Conservation (phyloP, 2,113 vertebrate species). For the Phycodurus eques region DNA sequence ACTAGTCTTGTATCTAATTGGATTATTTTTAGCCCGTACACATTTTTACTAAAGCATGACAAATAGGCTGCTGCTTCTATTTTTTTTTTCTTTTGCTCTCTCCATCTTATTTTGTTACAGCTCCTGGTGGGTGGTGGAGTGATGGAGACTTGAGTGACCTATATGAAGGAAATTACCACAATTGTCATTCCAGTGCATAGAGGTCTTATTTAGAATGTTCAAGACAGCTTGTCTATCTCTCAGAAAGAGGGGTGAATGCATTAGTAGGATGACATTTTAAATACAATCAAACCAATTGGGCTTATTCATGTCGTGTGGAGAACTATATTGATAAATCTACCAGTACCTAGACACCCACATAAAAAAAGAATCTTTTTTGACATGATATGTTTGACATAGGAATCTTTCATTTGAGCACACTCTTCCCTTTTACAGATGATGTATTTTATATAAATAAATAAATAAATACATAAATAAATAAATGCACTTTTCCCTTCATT, state of each 20-base stretch:
- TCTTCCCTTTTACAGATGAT: constrained; percentile 68
- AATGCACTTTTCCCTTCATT: constrained; percentile 77
- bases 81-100: constrained; percentile 26
- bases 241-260: constrained; percentile 28
- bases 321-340: constrained; percentile 10
- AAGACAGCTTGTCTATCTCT: constrained; percentile 26
- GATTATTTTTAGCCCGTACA: constrained; percentile 44
- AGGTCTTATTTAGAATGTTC: constrained; percentile 36
- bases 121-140: constrained; percentile 40
- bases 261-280: constrained; percentile 43
- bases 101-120: constrained; percentile 24
- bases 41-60: constrained; percentile 24
- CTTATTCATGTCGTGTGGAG: neutral
- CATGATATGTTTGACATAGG: constrained; percentile 5
- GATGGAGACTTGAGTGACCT: constrained; percentile 44
- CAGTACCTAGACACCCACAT: constrained; percentile 20
- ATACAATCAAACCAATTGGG: constrained; percentile 22
- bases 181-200: constrained; percentile 27
- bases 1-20: constrained; percentile 64
- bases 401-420: constrained; percentile 25
- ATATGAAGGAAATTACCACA: constrained; percentile 39
- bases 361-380: constrained; percentile 8
- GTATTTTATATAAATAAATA: constrained; percentile 55
- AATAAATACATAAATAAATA: too few relatives aligned
- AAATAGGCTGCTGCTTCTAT: constrained; percentile 16